Conservation (phyloP, 1,140 invertebrate genomes). For the Apis dorsata region DNA sequence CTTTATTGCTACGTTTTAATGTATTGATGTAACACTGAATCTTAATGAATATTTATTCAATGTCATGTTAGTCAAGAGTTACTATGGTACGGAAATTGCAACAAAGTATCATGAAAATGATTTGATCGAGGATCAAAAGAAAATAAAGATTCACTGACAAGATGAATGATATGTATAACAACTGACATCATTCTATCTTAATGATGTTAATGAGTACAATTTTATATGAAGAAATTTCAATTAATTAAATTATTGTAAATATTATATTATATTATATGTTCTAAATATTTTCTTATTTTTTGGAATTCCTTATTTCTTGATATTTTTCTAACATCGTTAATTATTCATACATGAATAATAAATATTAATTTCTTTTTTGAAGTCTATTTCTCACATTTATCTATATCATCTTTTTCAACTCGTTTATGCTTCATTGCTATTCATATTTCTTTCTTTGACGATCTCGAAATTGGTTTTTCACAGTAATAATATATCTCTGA, state of each 20-base stretch:
- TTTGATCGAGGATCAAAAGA: conserved; percentile 30
- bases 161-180: conserved; percentile 53
- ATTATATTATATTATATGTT: too few relatives aligned
- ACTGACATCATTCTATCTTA: conserved; percentile 44
- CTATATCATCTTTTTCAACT: neutral
- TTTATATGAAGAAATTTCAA: conserved; percentile 51
- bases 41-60: conserved; percentile 4
- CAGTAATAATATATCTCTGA: neutral
- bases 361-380: too few relatives aligned
- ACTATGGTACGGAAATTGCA: conserved; percentile 4
- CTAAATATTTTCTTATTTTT: too few relatives aligned
- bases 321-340: too few relatives aligned
- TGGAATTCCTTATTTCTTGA: too few relatives aligned
- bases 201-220: conserved; percentile 30
- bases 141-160: conserved; percentile 56
- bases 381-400: too few relatives aligned
- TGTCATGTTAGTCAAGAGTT: neutral
- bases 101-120: conserved; percentile 22
- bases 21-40: neutral
- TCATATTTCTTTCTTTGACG: neutral
- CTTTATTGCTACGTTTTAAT: neutral
- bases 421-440: too few relatives aligned
- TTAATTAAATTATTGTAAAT: conserved; percentile 32
- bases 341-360: too few relatives aligned
- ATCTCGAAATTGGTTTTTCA: neutral